Evolutionary conservation across 2,888 invertebrate species (phyloP).

Genomic region (Plutella xylostella): DNA sequence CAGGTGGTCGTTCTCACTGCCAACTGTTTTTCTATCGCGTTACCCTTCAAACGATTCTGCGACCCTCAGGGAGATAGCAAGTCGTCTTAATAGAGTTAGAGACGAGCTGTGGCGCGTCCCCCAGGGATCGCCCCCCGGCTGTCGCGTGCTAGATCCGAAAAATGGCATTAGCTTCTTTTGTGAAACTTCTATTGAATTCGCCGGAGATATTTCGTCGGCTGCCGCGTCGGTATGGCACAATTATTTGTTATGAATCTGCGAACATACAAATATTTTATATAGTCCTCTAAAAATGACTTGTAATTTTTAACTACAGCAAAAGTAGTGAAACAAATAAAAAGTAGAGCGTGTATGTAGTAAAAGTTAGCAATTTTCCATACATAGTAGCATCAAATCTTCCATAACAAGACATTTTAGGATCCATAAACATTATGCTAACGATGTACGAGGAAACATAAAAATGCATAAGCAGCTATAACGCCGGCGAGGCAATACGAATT

Average conservation of each 20-base stretch:
- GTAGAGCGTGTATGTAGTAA: no score
- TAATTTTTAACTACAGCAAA: no score
- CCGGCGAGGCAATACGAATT: background rate
- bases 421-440: slow-evolving; percentile 47
- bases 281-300: no score
- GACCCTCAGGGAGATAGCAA: slow-evolving; percentile 42
- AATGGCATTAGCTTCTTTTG: slow-evolving; percentile 53
- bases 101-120: slow-evolving; percentile 48
- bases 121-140: slow-evolving; percentile 46
- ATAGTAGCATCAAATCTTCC: no score
- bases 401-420: no score
- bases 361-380: no score
- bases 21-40: slow-evolving; percentile 51
- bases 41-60: slow-evolving; percentile 34
- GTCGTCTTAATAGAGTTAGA: slow-evolving; percentile 65
- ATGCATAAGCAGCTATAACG: background rate
- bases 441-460: slow-evolving; percentile 31
- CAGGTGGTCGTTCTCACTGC: slow-evolving; percentile 54
- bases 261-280: no score
- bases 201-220: slow-evolving; percentile 8
- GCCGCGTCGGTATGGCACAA: no score
- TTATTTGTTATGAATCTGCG: no score
- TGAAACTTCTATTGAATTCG: slow-evolving; percentile 33
- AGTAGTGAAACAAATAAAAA: no score
- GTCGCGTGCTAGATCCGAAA: slow-evolving; percentile 32